Conservation (phyloP, 2,888 invertebrate species). For the Loripinus fragilis region DNA sequence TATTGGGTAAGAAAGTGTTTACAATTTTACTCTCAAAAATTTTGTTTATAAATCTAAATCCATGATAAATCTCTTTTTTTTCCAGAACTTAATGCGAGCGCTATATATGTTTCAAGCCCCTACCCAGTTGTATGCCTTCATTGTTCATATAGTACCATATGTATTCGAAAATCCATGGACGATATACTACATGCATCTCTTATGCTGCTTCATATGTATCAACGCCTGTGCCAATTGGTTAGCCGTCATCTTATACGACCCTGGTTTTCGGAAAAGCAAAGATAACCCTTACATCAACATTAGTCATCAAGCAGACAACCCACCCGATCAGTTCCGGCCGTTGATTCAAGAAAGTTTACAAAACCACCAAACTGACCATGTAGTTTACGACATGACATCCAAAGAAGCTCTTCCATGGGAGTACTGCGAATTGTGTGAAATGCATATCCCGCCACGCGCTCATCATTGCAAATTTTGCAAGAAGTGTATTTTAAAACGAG, state of each 20-base stretch:
- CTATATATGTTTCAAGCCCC: slow-evolving; percentile 67
- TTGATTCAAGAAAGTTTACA: slow-evolving; percentile 35
- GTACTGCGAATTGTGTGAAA: slow-evolving; percentile 68
- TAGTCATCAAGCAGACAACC: slow-evolving; percentile 35
- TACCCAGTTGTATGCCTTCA: slow-evolving; percentile 66
- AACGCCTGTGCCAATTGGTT: slow-evolving; percentile 71
- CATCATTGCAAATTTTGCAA: slow-evolving; percentile 76
- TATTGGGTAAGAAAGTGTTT: too few relatives aligned
- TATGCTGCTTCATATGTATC: slow-evolving; percentile 61
- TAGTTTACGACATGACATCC: slow-evolving; percentile 52
- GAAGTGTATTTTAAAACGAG: slow-evolving; percentile 77
- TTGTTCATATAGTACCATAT: slow-evolving; percentile 64
- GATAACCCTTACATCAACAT: slow-evolving; percentile 54
- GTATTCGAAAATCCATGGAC: slow-evolving; percentile 66
- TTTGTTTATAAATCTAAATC: too few relatives aligned
- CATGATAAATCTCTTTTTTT: background rate
- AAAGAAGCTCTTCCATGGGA: slow-evolving; percentile 67
- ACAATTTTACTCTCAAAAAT: too few relatives aligned
- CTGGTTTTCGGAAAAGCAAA: slow-evolving; percentile 47
- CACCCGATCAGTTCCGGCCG: slow-evolving; percentile 57
- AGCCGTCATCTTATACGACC: slow-evolving; percentile 66
- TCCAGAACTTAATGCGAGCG: slow-evolving; percentile 51
- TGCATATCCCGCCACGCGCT: slow-evolving; percentile 70
- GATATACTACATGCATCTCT: slow-evolving; percentile 68
- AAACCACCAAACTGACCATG: slow-evolving; percentile 40